Evolutionary conservation across 2,113 vertebrate species (phyloP).

Genomic region (Rhea pennata): DNA sequence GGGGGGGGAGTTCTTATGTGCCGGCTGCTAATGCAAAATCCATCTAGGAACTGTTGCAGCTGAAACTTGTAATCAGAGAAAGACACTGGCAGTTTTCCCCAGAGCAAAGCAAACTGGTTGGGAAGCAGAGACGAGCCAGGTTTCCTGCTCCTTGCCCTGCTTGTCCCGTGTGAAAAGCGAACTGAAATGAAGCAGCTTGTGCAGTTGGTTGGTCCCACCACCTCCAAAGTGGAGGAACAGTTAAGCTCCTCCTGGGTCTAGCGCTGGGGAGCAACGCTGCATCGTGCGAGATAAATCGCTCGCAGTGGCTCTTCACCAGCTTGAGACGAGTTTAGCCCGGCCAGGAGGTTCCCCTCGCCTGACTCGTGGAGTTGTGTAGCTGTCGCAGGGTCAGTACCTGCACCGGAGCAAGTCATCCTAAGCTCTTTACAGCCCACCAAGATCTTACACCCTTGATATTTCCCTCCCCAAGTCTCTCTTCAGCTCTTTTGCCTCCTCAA

Average conservation of each 20-base stretch:
- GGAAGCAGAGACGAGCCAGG: not conserved
- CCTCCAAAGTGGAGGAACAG: not conserved
- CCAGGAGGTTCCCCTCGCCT: not conserved
- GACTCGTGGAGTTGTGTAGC: not conserved
- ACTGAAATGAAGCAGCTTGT: not conserved
- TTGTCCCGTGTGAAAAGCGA: not conserved
- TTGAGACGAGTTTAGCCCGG: not conserved
- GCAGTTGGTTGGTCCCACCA: not conserved
- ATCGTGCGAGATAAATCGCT: not conserved
- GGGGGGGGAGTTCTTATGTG: not conserved
- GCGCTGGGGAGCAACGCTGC: not conserved
- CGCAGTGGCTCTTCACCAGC: not conserved
- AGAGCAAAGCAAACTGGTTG: not conserved
- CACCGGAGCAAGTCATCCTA: not conserved
- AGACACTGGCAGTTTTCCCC: not conserved
- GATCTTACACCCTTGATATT: not conserved
- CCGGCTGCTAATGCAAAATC: not conserved
- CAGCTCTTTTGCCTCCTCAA: not conserved
- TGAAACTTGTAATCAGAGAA: not conserved
- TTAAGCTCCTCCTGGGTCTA: not conserved
- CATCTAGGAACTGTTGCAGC: not conserved
- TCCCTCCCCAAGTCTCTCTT: not conserved
- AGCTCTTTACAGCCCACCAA: not conserved
- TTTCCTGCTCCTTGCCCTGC: too few relatives aligned
- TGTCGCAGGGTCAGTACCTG: not conserved